Conservation (phyloP, 2,888 invertebrate genomes). For the Ormyrus pomaceus region DNA sequence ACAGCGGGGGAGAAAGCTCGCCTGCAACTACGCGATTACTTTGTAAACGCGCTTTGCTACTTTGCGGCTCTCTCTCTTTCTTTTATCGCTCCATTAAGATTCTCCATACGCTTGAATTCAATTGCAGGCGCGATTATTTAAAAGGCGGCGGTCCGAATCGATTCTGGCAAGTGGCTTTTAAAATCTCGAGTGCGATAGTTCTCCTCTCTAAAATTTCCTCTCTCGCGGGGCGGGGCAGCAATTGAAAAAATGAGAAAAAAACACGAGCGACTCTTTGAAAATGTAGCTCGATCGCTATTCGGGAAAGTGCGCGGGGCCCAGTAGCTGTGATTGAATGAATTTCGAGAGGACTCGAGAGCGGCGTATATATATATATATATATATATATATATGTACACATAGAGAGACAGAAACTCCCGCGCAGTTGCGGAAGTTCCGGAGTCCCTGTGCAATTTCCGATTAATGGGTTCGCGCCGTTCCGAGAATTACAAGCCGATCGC, state of each 20-base stretch:
- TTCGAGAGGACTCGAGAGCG: background rate
- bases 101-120: too few relatives aligned
- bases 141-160: too few relatives aligned
- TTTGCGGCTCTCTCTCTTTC: background rate
- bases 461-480: background rate
- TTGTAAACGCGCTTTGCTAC: conserved; percentile 20
- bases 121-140: too few relatives aligned
- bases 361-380: too few relatives aligned
- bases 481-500: conserved; percentile 29
- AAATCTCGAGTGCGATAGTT: background rate
- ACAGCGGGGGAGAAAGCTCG: too few relatives aligned
- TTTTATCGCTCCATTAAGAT: too few relatives aligned
- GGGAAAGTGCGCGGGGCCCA: background rate
- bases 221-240: too few relatives aligned
- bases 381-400: too few relatives aligned
- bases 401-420: too few relatives aligned
- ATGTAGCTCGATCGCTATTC: conserved; percentile 6
- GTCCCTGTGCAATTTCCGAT: conserved; percentile 15
- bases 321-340: background rate
- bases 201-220: background rate
- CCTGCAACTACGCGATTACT: background rate
- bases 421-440: background rate
- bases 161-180: background rate
- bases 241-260: too few relatives aligned
- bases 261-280: too few relatives aligned